Percentiles rank a stretch among this genome's conserved stretches.
These are phyloP conservation scores for Enteromius paludinosus DNA, from an alignment of 2,797 vertebrate genomes.

Conservation along the genomic window DNA sequence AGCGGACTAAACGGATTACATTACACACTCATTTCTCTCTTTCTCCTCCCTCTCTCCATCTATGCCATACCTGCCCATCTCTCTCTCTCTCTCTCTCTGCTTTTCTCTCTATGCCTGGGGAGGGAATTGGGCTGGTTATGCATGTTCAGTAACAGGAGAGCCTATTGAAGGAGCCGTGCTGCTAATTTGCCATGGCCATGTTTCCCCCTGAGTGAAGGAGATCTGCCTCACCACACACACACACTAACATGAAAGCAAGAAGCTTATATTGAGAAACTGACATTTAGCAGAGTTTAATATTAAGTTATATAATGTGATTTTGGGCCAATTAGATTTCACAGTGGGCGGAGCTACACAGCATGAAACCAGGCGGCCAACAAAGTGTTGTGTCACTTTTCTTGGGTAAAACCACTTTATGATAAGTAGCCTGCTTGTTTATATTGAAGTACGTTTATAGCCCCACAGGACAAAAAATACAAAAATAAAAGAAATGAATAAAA, in stretches of 20 bases:
- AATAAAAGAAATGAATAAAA: not conserved
- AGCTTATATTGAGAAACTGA: constrained; percentile 13
- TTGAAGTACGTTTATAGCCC: not conserved
- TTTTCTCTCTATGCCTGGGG: constrained; percentile 50
- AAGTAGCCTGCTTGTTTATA: not conserved
- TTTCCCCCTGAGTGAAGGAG: constrained; percentile 54
- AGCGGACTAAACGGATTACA: constrained; percentile 62
- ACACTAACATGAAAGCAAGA: constrained; percentile 5
- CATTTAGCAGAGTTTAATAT: constrained; percentile 3
- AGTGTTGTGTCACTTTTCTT: not conserved
- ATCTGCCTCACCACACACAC: constrained; percentile 47
- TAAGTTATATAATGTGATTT: constrained; percentile 1
- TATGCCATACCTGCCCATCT: constrained; percentile 45
- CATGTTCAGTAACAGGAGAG: constrained; percentile 64
- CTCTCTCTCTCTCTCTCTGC: constrained; percentile 10
- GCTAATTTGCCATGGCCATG: constrained; percentile 62
- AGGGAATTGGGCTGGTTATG: constrained; percentile 60
- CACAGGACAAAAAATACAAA: not conserved
- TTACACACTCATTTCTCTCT: constrained; percentile 61
- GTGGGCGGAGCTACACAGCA: not conserved
- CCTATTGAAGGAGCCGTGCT: constrained; percentile 58
- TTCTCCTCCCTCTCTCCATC: constrained; percentile 55
- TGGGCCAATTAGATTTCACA: not conserved
- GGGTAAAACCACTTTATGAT: not conserved
- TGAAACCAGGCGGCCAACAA: not conserved